Evolutionary conservation across 2,797 vertebrate genomes (phyloP).

Genomic region (Picus viridis): DNA sequence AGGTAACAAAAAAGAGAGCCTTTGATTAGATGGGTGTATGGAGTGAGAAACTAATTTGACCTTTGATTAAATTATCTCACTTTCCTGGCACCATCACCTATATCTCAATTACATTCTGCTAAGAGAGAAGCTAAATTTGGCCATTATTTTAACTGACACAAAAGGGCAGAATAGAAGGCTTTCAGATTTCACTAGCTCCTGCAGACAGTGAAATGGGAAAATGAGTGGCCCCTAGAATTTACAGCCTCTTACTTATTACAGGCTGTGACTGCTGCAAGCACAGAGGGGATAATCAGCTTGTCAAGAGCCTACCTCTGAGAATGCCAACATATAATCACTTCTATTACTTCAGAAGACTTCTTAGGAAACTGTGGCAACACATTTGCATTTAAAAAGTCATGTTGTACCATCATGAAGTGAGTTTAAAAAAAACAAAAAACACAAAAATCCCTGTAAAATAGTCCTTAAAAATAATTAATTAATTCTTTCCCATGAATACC

Average conservation of each 20-base stretch:
- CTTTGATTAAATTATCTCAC: slow-evolving; percentile 60
- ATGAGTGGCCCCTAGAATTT: slow-evolving; percentile 71
- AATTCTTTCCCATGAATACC: slow-evolving; percentile 30
- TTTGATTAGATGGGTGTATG: slow-evolving; percentile 53
- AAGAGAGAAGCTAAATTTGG: slow-evolving; percentile 53
- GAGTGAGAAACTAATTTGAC: slow-evolving; percentile 62
- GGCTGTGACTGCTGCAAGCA: slow-evolving; percentile 70
- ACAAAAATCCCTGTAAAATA: slow-evolving; percentile 5
- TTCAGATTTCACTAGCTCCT: slow-evolving; percentile 63
- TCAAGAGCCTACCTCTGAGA: slow-evolving; percentile 65
- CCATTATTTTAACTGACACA: slow-evolving; percentile 73
- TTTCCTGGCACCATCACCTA: slow-evolving; percentile 56
- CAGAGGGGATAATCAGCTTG: slow-evolving; percentile 76
- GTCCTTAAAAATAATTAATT: slow-evolving; percentile 55
- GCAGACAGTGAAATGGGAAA: slow-evolving; percentile 74
- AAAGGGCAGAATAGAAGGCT: slow-evolving; percentile 68
- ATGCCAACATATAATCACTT: slow-evolving; percentile 71
- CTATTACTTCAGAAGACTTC: slow-evolving; percentile 46
- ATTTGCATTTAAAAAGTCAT: slow-evolving; percentile 75
- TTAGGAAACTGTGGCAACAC: slow-evolving; percentile 36
- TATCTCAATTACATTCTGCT: slow-evolving; percentile 66
- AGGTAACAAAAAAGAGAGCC: slow-evolving; percentile 15
- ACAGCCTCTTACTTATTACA: slow-evolving; percentile 69
- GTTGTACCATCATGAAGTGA: slow-evolving; percentile 38
- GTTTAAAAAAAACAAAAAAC: slow-evolving; percentile 21